Conservation (phyloP, 2,888 invertebrate genomes). For the Sesia apiformis region DNA sequence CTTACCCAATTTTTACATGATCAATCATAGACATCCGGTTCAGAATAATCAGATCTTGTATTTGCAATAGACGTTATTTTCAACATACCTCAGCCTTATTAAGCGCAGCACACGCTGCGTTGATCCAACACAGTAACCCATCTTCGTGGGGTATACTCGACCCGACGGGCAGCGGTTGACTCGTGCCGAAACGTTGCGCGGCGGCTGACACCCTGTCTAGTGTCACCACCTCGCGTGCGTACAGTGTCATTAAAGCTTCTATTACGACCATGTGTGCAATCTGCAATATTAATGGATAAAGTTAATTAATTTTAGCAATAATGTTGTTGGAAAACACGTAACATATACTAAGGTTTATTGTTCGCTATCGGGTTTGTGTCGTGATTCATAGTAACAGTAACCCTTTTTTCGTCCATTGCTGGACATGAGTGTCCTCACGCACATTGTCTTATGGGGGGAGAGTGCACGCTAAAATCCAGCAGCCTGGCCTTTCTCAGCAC, state of each 20-base stretch:
- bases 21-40: no score
- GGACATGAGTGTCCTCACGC: no score
- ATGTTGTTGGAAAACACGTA: not conserved
- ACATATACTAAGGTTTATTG: no score
- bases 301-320: not conserved
- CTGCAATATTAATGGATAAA: slow-evolving; percentile 65
- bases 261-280: slow-evolving; percentile 96
- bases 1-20: no score
- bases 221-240: slow-evolving; percentile 93
- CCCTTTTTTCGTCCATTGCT: no score
- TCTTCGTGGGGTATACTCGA: slow-evolving; percentile 81
- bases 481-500: no score
- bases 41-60: no score
- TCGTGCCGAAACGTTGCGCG: slow-evolving; percentile 82
- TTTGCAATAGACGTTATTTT: no score
- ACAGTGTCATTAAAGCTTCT: slow-evolving; percentile 95
- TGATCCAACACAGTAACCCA: slow-evolving; percentile 91
- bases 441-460: no score
- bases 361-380: no score
- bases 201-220: slow-evolving; percentile 90
- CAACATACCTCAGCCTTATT: slow-evolving; percentile 60
- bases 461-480: no score
- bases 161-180: slow-evolving; percentile 58
- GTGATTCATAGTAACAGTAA: no score
- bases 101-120: slow-evolving; percentile 88